Evolutionary conservation across 2,113 vertebrate genomes (phyloP), one percentile per base, ranked within the genome.

Genomic region (Archocentrus centrarchus): DNA sequence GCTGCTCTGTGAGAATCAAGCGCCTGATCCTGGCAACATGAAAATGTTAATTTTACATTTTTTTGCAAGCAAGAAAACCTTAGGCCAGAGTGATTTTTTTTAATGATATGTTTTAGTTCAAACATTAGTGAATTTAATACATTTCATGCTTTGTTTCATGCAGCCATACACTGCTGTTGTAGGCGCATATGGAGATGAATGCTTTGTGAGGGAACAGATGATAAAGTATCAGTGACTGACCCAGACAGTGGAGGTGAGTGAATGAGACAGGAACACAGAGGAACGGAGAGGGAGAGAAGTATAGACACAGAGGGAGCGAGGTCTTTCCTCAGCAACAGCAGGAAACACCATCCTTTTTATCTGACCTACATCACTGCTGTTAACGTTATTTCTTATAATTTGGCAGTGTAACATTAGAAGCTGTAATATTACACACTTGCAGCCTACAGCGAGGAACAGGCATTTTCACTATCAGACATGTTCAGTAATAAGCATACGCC

Each of bases 211-310:
- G 35, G 44, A 84, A 39, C 59, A 79, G 84, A 84, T 85, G 82
- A 92, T 85, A 60, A 85, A 82, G 82, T 70, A 75, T 83, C 47
- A 77, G 75, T 44, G 27, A 66, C 39, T 80, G 78, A 86, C 63
- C 85, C 79, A 84, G 81, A 80, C 82, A 75, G 80, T 63, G 60
- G 77, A 88, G 80, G 58, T 66, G 77, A 85, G 81, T 3, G 0
- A 78, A 59, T 63, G 79, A 82, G 70, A 84, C 77, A 20, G 18
- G 9, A 32, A 53, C n/a, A 73, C 61, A 20, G 78, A 86, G 32
- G 66, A 47, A 57, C 14, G 18, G 27, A 11, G 17, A 32, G 17
- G 35, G 41, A 59, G 22, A 11, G 14, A 47, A 22, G 11, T 44
- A 44, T 11, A 44, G 44, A 14, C 17, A 60, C 41, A 64, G 64